Conservation (phyloP, 2,797 vertebrate genomes). For the Onychomys arenicola region DNA sequence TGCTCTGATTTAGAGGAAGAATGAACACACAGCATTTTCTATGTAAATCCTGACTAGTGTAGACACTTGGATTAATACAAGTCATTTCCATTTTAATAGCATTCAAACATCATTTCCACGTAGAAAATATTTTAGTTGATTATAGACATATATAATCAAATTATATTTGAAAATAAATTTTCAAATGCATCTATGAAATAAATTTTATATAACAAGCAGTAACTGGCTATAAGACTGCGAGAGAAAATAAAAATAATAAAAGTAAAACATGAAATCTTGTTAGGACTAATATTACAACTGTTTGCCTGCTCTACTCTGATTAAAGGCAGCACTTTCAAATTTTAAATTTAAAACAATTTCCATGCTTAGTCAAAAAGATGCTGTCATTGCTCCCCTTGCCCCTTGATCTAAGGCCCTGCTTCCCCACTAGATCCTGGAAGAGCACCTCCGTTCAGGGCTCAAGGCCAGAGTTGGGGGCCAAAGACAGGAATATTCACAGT, state of each 20-base stretch:
- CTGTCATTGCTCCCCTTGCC: neutral
- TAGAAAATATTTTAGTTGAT: neutral
- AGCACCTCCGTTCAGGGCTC: neutral
- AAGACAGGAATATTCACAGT: neutral
- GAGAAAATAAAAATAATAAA: neutral
- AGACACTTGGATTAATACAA: conserved; percentile 29
- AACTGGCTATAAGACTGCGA: neutral
- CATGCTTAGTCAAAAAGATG: neutral
- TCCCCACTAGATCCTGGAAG: neutral
- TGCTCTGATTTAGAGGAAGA: conserved; percentile 8
- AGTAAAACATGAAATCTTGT: neutral
- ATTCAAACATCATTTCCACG: conserved; percentile 1
- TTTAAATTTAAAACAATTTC: neutral
- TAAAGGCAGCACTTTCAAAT: neutral
- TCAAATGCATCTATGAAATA: neutral
- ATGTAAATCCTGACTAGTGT: neutral
- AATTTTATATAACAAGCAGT: neutral
- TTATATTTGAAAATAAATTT: neutral
- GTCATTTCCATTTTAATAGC: conserved; percentile 37
- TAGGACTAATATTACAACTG: neutral
- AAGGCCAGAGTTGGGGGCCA: neutral
- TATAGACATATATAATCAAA: neutral
- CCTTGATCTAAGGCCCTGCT: neutral
- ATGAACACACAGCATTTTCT: neutral
- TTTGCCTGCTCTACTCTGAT: too few relatives aligned